Conservation (phyloP, 2,113 vertebrate species). For the Ramphastos sulfuratus region DNA sequence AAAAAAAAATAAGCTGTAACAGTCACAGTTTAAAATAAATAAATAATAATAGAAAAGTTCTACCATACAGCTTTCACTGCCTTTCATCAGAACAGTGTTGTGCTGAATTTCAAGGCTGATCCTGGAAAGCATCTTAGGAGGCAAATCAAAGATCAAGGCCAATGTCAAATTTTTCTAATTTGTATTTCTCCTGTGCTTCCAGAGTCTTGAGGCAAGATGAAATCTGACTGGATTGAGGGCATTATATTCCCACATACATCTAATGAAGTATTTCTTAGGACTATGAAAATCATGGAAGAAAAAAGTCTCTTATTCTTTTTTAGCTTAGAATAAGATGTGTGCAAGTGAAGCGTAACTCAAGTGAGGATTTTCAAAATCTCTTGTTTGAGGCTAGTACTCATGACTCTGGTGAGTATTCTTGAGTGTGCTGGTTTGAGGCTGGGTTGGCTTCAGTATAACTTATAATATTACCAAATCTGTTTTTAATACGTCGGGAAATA, state of each 20-base stretch:
- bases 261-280: slow-evolving; percentile 12
- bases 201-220: neutral
- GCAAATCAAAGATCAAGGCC: slow-evolving; percentile 47
- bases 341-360: neutral
- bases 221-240: slow-evolving; percentile 3
- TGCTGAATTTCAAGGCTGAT: slow-evolving; percentile 53
- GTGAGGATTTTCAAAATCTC: neutral
- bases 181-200: slow-evolving; percentile 11
- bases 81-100: neutral
- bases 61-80: slow-evolving; percentile 11
- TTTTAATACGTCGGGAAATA: too few relatives aligned
- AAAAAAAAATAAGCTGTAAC: neutral
- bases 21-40: neutral
- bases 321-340: neutral
- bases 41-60: neutral
- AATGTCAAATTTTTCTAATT: slow-evolving; percentile 14
- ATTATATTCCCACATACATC: neutral
- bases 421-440: too few relatives aligned
- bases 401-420: neutral
- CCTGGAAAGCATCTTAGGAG: slow-evolving; percentile 42
- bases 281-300: slow-evolving; percentile 5
- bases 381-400: neutral
- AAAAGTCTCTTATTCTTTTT: neutral
- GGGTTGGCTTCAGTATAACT: too few relatives aligned
- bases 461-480: too few relatives aligned